Percentiles rank a stretch among this genome's conserved stretches.
phyloP scores from a whole-genome alignment of 1,140 invertebrate species.

The Nixonia krombeini region DNA sequence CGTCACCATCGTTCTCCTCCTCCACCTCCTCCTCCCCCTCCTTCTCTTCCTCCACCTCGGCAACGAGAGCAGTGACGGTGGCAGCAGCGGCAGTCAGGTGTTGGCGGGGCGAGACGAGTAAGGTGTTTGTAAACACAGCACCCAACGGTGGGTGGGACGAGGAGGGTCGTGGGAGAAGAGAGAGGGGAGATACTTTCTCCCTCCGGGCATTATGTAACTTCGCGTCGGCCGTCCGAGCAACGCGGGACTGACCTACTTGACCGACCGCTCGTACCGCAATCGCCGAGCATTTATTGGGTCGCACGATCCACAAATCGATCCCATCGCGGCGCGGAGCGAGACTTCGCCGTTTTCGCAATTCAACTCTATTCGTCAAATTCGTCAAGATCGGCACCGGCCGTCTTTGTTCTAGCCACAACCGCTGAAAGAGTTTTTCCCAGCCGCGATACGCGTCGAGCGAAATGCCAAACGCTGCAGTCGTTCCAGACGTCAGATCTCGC shows the following conservation, averaged over 20 bases:
- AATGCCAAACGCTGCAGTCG: no score
- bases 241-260: slow-evolving; percentile 61
- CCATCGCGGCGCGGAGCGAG: neutral
- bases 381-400: no score
- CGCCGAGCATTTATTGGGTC: neutral
- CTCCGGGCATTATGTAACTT: slow-evolving; percentile 52
- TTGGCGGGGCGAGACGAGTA: slow-evolving; percentile 40
- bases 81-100: neutral
- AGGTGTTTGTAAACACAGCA: slow-evolving; percentile 65
- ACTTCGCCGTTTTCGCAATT: neutral
- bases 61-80: no score
- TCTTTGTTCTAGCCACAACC: no score
- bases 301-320: neutral
- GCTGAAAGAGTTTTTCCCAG: no score
- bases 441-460: no score
- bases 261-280: slow-evolving; percentile 38
- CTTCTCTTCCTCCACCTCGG: no score
- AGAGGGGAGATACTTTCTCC: slow-evolving; percentile 51
- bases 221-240: slow-evolving; percentile 39
- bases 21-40: no score
- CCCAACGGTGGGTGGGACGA: slow-evolving; percentile 5
- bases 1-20: neutral
- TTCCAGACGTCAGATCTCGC: no score
- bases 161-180: neutral
- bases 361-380: neutral